Base-by-base conservation (phyloP, 2,797 vertebrate species). In the Salmo trutta region DNA sequence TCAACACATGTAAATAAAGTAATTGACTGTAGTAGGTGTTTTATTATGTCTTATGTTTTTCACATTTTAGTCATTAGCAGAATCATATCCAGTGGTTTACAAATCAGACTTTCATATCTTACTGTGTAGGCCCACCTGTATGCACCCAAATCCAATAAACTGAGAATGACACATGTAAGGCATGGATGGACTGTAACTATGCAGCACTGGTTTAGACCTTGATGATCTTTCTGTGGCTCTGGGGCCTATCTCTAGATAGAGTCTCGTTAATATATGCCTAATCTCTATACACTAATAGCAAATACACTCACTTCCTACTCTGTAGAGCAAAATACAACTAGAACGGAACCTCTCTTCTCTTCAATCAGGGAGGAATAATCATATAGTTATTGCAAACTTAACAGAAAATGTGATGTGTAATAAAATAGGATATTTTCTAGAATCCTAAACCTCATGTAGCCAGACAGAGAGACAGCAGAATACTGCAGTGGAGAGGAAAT, bases 361-460 rank as follows among this genome's bases (percentile, higher is more conserved):
- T 53, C 73, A 91, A 89, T 84, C 80, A 79, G 77, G 75, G 83
- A 87, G 80, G 52, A 77, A 85, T 90, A 89, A 89, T 88, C 83
- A 70, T 88, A 75, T 81, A 66, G 81, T 91, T 92, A 89, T 88
- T 92, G 85, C 88, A 72, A 79, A 84, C 79, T 82, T 86, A 91
- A 88, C 88, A 82, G 83, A 92, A 85, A 86, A 79, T 79, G 80
- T 67, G 86, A 90, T 88, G 91, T 83, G 86, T 91, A 91, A 92
- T 94, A 91, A 93, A 93, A 93, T 85, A 82, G 90, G 83, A 90
- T 87, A 92, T 93, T 91, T 91, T 87, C 84, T 88, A 87, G 93
- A 85, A 89, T 83, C 86, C 81, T 87, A 2, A 41, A 90, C 89
- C 88, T 69, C 77, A 90, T 91, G 90, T 85, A 82, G 77, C 73